A percentile compares a stretch with the other conserved stretches of the same genome.
Conservation (phyloP, 2,797 vertebrate species). For the Anguilla obscura region DNA sequence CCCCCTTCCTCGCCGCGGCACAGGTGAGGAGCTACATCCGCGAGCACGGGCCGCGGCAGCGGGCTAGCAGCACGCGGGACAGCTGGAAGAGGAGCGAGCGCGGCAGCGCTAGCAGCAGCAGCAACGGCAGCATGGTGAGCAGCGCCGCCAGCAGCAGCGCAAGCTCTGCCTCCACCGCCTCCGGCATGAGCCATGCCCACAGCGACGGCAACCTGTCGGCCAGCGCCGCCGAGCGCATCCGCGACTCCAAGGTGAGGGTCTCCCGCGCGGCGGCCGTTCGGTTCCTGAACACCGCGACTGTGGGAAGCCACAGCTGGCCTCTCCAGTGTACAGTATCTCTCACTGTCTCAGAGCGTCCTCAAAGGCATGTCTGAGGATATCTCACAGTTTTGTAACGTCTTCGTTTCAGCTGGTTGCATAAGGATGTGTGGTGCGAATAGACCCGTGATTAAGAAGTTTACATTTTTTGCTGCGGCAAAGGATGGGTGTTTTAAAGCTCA, state of each 20-base stretch:
- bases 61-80: conserved; percentile 79
- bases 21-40: conserved; percentile 97
- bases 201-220: conserved; percentile 95
- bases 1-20: conserved; percentile 30
- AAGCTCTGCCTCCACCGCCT: conserved; percentile 72
- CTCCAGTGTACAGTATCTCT: too few species aligned
- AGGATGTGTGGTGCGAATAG: neutral
- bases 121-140: conserved; percentile 95
- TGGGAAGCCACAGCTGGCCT: too few species aligned
- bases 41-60: conserved; percentile 87
- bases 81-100: conserved; percentile 92
- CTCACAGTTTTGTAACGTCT: neutral
- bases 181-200: conserved; percentile 95
- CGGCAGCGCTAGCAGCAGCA: conserved; percentile 91
- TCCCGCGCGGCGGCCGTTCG: too few species aligned
- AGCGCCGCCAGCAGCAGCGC: conserved; percentile 74
- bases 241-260: conserved; percentile 89
- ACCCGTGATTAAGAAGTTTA: too few species aligned
- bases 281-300: too few species aligned
- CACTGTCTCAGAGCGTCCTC: neutral
- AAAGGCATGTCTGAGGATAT: neutral
- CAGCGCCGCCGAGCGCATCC: conserved; percentile 92
- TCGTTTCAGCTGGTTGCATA: neutral
- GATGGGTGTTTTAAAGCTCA: neutral
- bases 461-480: too few species aligned